These are phyloP conservation scores for Andricus curvator DNA, from an alignment of 2,888 invertebrate genomes.

Conservation along the genomic window DNA sequence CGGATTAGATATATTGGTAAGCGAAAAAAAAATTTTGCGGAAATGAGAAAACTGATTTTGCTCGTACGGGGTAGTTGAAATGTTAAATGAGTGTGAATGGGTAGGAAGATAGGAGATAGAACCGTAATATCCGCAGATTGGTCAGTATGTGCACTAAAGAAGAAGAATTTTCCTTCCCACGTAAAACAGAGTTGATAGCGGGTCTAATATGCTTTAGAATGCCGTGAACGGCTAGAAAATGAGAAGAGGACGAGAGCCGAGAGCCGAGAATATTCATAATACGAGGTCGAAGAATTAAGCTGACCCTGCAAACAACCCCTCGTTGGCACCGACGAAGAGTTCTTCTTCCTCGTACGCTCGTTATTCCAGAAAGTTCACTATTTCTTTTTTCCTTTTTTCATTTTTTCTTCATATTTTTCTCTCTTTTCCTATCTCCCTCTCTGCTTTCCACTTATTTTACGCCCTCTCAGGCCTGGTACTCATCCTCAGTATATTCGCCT, in stretches of 20 bases:
- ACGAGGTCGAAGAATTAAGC: constrained; percentile 64
- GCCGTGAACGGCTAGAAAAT: constrained; percentile 43
- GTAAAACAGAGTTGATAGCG: constrained; percentile 64
- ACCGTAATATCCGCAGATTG: constrained; percentile 38
- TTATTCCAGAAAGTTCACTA: constrained; percentile 40
- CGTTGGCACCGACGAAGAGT: constrained; percentile 56
- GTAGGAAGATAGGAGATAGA: constrained; percentile 16
- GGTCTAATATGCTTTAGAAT: constrained; percentile 67
- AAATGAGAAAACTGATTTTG: constrained; percentile 21
- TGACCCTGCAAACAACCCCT: constrained; percentile 66
- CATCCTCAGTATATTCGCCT: constrained; percentile 41
- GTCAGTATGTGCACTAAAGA: constrained; percentile 43
- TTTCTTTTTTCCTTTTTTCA: constrained; percentile 13
- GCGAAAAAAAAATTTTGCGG: not conserved
- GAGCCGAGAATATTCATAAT: constrained; percentile 65
- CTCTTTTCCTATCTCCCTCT: constrained; percentile 41
- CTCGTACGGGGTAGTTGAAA: constrained; percentile 4
- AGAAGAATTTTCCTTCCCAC: constrained; percentile 57
- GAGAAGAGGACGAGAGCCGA: constrained; percentile 45
- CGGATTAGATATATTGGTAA: not conserved
- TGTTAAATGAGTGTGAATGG: constrained; percentile 40
- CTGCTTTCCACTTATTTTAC: constrained; percentile 45
- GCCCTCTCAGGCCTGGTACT: constrained; percentile 36
- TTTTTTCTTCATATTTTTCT: constrained; percentile 43
- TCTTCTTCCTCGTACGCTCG: constrained; percentile 44